Evolutionary conservation across 2,888 invertebrate genomes (phyloP).

Genomic region (Netelia fuscicornis): DNA sequence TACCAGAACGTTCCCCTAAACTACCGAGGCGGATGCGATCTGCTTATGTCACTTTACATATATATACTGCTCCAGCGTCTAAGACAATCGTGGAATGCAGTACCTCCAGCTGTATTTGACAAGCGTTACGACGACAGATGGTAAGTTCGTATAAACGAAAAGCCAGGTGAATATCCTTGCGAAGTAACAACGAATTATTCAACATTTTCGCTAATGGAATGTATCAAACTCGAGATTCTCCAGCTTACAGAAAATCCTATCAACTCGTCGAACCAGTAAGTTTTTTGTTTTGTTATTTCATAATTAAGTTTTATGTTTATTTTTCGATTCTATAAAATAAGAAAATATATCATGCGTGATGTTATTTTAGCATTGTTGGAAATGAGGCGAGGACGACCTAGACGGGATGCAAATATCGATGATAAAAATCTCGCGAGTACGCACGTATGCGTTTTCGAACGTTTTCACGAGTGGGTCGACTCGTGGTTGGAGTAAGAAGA

Average conservation of each 20-base stretch:
- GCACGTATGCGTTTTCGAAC: no score
- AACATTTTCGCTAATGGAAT: slow-evolving; percentile 9
- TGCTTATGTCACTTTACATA: background rate
- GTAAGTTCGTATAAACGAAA: background rate
- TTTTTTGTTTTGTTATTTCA: background rate
- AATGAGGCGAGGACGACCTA: no score
- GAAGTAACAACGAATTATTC: slow-evolving; percentile 19
- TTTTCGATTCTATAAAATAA: no score
- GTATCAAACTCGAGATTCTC: slow-evolving; percentile 11
- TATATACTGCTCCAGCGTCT: background rate
- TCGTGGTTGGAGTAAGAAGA: background rate
- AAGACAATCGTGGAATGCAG: background rate
- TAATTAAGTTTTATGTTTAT: no score
- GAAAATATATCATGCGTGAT: no score
- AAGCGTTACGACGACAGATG: background rate
- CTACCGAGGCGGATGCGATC: background rate
- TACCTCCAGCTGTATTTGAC: background rate
- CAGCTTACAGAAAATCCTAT: background rate
- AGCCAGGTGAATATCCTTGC: background rate
- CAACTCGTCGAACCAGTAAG: background rate
- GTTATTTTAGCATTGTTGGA: no score
- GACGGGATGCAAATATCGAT: no score
- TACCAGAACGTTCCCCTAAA: background rate
- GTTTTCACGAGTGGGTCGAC: no score
- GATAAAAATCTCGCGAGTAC: no score